Conservation (phyloP, 2,888 invertebrate species). For the Drosophila villosipedis region DNA sequence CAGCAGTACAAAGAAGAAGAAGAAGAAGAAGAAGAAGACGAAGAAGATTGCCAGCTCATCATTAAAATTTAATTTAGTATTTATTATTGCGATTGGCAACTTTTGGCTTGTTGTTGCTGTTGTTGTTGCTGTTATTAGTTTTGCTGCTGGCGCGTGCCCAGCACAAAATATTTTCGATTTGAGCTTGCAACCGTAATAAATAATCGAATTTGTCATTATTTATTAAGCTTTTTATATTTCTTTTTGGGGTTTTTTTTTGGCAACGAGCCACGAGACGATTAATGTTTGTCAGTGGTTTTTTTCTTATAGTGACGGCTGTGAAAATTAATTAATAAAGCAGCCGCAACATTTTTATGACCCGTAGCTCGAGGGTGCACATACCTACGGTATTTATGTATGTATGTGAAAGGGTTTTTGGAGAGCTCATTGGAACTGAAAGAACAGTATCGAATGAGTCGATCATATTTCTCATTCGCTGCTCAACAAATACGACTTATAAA, state of each 20-base stretch:
- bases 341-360: conserved; percentile 40
- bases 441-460: neutral
- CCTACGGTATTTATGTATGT: neutral
- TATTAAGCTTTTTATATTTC: conserved; percentile 21
- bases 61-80: neutral
- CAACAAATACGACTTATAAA: conserved; percentile 2
- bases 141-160: conserved; percentile 44
- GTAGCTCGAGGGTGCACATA: conserved; percentile 32
- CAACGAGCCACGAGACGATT: conserved; percentile 40
- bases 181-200: conserved; percentile 19
- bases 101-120: neutral
- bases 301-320: conserved; percentile 39
- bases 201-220: conserved; percentile 36
- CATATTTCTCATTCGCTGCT: conserved; percentile 3
- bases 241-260: conserved; percentile 17
- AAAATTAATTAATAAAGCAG: conserved; percentile 48
- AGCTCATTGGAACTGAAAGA: neutral
- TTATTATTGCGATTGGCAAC: conserved; percentile 3
- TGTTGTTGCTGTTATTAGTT: neutral
- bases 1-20: neutral
- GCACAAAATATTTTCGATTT: conserved; percentile 30
- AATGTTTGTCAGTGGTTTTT: conserved; percentile 20
- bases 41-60: neutral
- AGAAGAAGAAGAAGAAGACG: neutral
- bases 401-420: conserved; percentile 7